Evolutionary conservation across 1,140 invertebrate species (phyloP).

Genomic region (Euglossa dilemma): DNA sequence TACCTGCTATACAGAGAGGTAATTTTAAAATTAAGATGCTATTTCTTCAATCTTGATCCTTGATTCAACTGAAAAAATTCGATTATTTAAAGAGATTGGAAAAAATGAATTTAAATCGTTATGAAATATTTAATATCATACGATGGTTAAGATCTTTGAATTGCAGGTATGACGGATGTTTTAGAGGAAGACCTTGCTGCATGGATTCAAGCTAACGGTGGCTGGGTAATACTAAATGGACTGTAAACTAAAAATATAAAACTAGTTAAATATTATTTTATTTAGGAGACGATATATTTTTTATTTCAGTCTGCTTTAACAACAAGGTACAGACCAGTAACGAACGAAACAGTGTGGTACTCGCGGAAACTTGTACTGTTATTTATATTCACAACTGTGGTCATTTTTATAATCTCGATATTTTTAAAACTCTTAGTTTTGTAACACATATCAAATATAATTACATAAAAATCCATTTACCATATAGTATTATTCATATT

Average conservation of each 20-base stretch:
- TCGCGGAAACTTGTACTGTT: constrained; percentile 46
- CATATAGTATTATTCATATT: background rate
- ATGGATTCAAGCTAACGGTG: constrained; percentile 88
- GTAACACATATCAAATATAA: constrained; percentile 16
- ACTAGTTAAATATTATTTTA: background rate
- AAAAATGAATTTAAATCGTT: background rate
- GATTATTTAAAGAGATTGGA: no score
- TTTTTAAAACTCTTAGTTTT: constrained; percentile 59
- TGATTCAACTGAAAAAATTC: background rate
- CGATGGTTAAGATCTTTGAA: background rate
- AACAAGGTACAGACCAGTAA: constrained; percentile 64
- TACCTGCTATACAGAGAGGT: constrained; percentile 84
- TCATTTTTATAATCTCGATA: constrained; percentile 57
- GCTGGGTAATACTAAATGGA: constrained; percentile 84
- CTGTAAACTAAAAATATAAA: background rate
- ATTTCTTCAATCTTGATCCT: background rate
- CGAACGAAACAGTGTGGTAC: constrained; percentile 59
- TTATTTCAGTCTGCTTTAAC: constrained; percentile 66
- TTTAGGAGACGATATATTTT: constrained; percentile 24
- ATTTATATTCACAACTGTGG: constrained; percentile 48
- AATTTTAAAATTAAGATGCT: background rate
- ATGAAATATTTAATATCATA: background rate
- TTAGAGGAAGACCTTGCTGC: constrained; percentile 86
- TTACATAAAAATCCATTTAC: background rate
- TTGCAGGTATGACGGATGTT: constrained; percentile 83